Percentiles rank a stretch among this genome's conserved stretches.
Evolutionary conservation across 2,797 vertebrate species (phyloP).

Genomic region (Sebastes goodei): DNA sequence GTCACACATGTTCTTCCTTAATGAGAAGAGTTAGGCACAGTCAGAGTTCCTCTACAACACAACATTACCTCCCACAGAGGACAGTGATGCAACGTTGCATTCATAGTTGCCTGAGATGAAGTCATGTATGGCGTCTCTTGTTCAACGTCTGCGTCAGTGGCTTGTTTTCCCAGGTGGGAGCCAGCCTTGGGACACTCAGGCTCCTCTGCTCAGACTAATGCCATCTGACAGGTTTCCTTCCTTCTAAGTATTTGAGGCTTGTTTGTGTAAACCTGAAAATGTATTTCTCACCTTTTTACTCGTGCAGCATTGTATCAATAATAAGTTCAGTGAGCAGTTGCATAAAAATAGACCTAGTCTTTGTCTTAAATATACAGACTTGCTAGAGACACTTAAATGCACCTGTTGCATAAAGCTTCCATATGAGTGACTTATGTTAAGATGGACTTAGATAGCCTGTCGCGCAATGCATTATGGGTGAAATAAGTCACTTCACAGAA

Average conservation of each 20-base stretch:
- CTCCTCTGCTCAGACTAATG: constrained; percentile 2
- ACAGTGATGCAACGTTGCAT: constrained; percentile 68
- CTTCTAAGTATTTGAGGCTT: neutral
- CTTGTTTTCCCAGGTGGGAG: constrained; percentile 51
- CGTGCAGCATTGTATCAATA: neutral
- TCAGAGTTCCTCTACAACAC: constrained; percentile 6
- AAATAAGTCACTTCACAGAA: too few species aligned
- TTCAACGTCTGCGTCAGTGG: constrained; percentile 9
- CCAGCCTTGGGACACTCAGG: constrained; percentile 25
- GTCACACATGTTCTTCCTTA: neutral
- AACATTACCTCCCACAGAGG: constrained; percentile 42
- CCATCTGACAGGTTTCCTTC: constrained; percentile 15
- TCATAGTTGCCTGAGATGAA: constrained; percentile 68
- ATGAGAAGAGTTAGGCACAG: neutral
- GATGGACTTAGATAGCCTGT: too few species aligned
- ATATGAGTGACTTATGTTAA: accelerated
- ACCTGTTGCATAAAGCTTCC: too few species aligned
- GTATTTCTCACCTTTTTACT: neutral
- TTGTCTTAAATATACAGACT: too few species aligned
- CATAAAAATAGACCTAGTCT: too few species aligned
- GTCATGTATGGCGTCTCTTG: constrained; percentile 36
- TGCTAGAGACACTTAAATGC: too few species aligned
- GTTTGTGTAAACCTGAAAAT: neutral
- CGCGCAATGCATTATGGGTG: too few species aligned
- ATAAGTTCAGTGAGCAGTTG: too few species aligned